Conservation (phyloP, 2,113 vertebrate species). For the Piprites chloris region DNA sequence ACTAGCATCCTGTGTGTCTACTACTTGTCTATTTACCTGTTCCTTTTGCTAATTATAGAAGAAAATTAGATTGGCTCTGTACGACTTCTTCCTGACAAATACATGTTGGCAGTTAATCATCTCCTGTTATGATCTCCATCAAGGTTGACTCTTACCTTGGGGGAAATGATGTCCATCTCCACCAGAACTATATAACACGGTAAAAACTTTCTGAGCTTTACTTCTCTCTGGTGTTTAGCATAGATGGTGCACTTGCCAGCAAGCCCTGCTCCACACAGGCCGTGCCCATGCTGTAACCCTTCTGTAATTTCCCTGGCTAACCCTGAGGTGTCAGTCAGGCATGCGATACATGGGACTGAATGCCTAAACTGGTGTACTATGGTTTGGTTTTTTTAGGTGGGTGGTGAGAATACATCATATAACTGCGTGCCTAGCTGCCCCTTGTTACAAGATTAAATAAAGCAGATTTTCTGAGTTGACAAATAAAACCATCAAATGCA, state of each 20-base stretch:
- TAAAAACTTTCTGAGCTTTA: background rate
- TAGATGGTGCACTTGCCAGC: background rate
- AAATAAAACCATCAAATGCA: background rate
- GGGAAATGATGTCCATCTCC: background rate
- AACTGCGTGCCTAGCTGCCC: background rate
- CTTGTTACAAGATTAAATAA: background rate
- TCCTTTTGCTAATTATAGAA: background rate
- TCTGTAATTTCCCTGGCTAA: background rate
- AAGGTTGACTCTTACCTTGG: background rate
- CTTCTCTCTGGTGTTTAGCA: background rate
- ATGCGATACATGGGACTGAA: too few relatives aligned
- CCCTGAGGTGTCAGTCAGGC: background rate
- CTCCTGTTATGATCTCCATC: background rate
- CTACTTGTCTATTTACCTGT: background rate
- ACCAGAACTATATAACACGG: background rate
- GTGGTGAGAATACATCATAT: background rate
- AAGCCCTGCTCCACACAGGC: background rate
- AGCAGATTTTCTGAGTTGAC: background rate
- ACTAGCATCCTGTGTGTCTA: background rate
- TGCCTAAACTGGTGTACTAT: accelerated
- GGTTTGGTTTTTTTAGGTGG: background rate
- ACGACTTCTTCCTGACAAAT: conserved; percentile 10
- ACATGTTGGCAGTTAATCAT: background rate
- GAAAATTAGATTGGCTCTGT: background rate
- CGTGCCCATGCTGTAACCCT: accelerated